Evolutionary conservation across 2,113 vertebrate genomes (phyloP), one percentile per base, ranked within the genome.

Genomic region (Meleagris gallopavo): DNA sequence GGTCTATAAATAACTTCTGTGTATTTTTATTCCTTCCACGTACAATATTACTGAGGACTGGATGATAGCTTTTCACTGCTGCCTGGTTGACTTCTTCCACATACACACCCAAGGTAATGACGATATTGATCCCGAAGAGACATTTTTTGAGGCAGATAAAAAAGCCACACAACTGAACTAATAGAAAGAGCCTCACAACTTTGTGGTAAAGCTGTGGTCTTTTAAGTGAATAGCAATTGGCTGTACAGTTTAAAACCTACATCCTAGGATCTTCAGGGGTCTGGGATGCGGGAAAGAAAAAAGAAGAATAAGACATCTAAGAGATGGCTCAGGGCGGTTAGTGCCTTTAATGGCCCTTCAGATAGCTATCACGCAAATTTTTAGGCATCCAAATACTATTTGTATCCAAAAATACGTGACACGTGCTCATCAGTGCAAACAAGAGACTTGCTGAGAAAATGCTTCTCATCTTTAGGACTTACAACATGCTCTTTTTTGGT

Each of bases 11-110:
- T 97, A 97, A 97, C 95, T 97, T 97, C 91, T 93, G 82, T 34
- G 88, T 97, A 94, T 97, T 98, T 96, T 97, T 94, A 98, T 97
- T 98, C 97, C 95, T 97, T 96, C 89, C 97, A 98, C 93, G 93
- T 98, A 97, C 97, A 89, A 66, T 87, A 96, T 97, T 97, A 97
- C 96, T 97, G 97, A 97, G 96, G 85, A 95, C 96, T 97, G 95
- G 94, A 96, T 97, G 97, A 97, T 97, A 97, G 97, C 95, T 97
- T 98, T 97, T 97, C 96, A 90, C 97, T 97, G 91, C 95, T 97
- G 96, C 95, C 94, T 97, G 95, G 96, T 97, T 97, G 97, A 97
- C 96, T 97, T 96, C 96, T 96, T 95, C 94, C 93, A 95, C 91
- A 93, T 76, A 95, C 90, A 94, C 89, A 92, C 95, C 76, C 97